Evolutionary conservation across 2,113 vertebrate species (phyloP), one percentile per base, ranked within the genome.

Genomic region (Sebastes fasciatus): DNA sequence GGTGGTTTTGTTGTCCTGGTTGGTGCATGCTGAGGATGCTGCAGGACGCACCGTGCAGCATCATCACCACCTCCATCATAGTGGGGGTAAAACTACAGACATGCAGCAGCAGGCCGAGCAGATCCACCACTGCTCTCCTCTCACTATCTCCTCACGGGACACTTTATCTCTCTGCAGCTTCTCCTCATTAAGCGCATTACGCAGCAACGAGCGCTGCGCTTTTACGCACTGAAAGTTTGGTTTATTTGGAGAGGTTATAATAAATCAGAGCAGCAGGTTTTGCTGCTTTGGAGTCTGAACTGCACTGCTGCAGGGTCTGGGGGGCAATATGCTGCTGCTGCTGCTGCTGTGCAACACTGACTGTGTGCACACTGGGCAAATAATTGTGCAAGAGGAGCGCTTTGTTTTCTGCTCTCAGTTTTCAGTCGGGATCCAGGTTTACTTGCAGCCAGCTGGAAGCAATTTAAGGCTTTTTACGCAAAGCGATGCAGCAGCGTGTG

Each of bases 21-120:
- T 21, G 21, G 54, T 87, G 81, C 82, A 19, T 48, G 74, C 74
- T 48, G 83, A 82, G 65, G 90, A 90, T 88, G 86, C 88, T 34
- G 62, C 78, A 80, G 63, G 54, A n/a, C 64, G 66, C 87, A 70
- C 63, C 64, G 60, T 57, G 73, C 84, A 68, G 26, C 79, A 55
- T 12, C 84, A 55, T 5, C 73, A 19, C 0, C 49, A 8, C 8
- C 42, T 6, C 7, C 55, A 4, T 19, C 65, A 0, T n/a, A n/a
- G 62, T 52, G 67, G 3, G 23, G 74, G 67, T 2, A 45, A 34
- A 80, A 70, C 23, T 62, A 21, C 8, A 19, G 10, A 21, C 3
- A 26, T 2, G 6, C 19, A 55, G 40, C 34, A 34, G 34, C 55
- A 57, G 55, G 10, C 54, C 52, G 67, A 49, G 58, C 17, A 65